Percentiles rank a stretch among this genome's conserved stretches.
Conservation (phyloP, 2,888 invertebrate species). For the Apodemia duryi region DNA sequence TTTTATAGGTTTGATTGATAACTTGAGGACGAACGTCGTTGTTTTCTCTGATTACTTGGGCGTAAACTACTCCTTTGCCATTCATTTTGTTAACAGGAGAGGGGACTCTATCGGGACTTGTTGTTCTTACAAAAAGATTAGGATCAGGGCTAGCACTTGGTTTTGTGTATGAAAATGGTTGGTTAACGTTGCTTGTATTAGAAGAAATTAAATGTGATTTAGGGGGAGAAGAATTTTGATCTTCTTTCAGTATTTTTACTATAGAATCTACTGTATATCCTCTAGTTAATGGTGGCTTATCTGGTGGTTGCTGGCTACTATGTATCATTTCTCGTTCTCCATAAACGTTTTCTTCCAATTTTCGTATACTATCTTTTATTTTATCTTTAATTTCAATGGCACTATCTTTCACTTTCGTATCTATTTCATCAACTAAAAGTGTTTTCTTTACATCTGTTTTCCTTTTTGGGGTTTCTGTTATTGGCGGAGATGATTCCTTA, state of each 20-base stretch:
- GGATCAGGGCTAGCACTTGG: conserved; percentile 77
- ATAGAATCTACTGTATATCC: conserved; percentile 87
- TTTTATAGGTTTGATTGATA: conserved; percentile 68
- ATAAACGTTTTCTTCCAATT: conserved; percentile 72
- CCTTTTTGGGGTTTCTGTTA: conserved; percentile 64
- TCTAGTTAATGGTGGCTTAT: conserved; percentile 83
- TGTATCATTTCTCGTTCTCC: conserved; percentile 82
- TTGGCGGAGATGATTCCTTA: conserved; percentile 55
- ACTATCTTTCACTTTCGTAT: conserved; percentile 42
- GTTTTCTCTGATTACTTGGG: conserved; percentile 82
- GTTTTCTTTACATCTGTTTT: conserved; percentile 61
- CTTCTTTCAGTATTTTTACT: conserved; percentile 86
- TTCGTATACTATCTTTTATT: conserved; percentile 73
- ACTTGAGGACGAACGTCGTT: conserved; percentile 46
- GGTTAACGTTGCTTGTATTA: conserved; percentile 84
- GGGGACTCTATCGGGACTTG: conserved; percentile 70
- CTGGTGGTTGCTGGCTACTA: conserved; percentile 85
- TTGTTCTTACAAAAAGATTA: conserved; percentile 59
- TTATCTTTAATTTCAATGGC: conserved; percentile 61
- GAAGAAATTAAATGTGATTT: conserved; percentile 81
- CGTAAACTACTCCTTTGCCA: conserved; percentile 85
- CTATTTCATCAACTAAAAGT: conserved; percentile 60
- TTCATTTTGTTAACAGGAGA: conserved; percentile 72
- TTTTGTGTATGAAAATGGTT: conserved; percentile 89
- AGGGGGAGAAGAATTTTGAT: conserved; percentile 83